Conservation (phyloP, 1,140 invertebrate species). For the Camponotus pennsylvanicus region DNA sequence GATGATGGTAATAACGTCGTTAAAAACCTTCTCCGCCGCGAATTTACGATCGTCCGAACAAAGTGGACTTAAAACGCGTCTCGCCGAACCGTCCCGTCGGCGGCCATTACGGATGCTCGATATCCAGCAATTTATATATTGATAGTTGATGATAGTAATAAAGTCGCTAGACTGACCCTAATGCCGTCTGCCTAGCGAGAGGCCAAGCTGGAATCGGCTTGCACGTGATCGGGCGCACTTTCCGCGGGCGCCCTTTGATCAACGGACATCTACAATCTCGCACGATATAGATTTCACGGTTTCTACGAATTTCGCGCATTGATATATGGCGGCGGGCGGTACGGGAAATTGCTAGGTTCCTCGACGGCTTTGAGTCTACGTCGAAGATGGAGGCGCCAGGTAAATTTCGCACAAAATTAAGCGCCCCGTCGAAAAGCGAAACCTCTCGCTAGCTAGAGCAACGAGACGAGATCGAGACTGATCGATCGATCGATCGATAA, state of each 20-base stretch:
- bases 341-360: slow-evolving; percentile 53
- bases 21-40: slow-evolving; percentile 30
- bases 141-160: slow-evolving; percentile 69
- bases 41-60: slow-evolving; percentile 34
- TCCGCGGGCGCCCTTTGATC: slow-evolving; percentile 56
- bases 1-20: slow-evolving; percentile 45
- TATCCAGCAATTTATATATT: slow-evolving; percentile 64
- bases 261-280: slow-evolving; percentile 41
- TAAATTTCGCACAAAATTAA: slow-evolving; percentile 62
- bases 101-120: slow-evolving; percentile 49
- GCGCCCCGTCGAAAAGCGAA: slow-evolving; percentile 26
- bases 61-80: slow-evolving; percentile 35
- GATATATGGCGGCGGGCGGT: slow-evolving; percentile 42
- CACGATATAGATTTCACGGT: slow-evolving; percentile 45
- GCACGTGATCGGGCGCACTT: slow-evolving; percentile 31
- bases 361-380: background rate
- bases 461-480: slow-evolving; percentile 19
- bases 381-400: slow-evolving; percentile 39
- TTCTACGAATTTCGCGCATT: slow-evolving; percentile 48
- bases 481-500: slow-evolving; percentile 64
- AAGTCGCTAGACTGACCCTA: slow-evolving; percentile 54
- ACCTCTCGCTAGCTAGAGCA: slow-evolving; percentile 1
- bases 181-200: slow-evolving; percentile 31
- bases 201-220: background rate
- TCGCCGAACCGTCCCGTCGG: slow-evolving; percentile 8